Percentiles rank a stretch among this genome's conserved stretches.
Conservation (phyloP, 1,140 invertebrate genomes). For the Pseudomyrmex sp. region DNA sequence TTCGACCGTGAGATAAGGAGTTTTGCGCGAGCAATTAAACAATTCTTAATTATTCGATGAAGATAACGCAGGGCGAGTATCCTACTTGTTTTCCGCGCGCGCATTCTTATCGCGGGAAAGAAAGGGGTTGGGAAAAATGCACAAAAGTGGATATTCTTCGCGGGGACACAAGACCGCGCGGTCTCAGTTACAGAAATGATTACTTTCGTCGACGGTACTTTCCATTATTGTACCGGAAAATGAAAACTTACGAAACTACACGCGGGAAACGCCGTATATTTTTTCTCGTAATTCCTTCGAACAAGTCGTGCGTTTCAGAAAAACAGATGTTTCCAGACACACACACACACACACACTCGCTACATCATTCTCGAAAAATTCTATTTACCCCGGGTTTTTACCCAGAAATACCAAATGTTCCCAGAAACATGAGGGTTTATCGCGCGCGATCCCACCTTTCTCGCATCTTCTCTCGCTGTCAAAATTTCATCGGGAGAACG, state of each 20-base stretch:
- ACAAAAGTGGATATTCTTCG: slow-evolving; percentile 44
- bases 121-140: slow-evolving; percentile 15
- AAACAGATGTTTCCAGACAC: neutral
- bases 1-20: slow-evolving; percentile 51
- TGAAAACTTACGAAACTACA: slow-evolving; percentile 19
- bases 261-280: neutral
- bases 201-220: neutral
- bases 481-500: slow-evolving; percentile 18
- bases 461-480: neutral
- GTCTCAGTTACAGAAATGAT: slow-evolving; percentile 19
- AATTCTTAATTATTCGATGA: slow-evolving; percentile 71
- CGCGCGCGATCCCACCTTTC: neutral
- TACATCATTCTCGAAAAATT: slow-evolving; percentile 13
- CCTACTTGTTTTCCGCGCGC: slow-evolving; percentile 39
- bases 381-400: slow-evolving; percentile 6
- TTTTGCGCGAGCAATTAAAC: slow-evolving; percentile 64
- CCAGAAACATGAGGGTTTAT: slow-evolving; percentile 1
- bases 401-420: neutral
- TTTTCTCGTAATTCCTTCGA: neutral
- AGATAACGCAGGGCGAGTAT: slow-evolving; percentile 60
- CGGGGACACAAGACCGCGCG: slow-evolving; percentile 39
- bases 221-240: slow-evolving; percentile 2
- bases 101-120: slow-evolving; percentile 44
- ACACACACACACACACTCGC: neutral
- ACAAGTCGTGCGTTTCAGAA: neutral